These are phyloP conservation scores for Morpho deidamia DNA, from an alignment of 2,888 invertebrate species.

Conservation along the genomic window DNA sequence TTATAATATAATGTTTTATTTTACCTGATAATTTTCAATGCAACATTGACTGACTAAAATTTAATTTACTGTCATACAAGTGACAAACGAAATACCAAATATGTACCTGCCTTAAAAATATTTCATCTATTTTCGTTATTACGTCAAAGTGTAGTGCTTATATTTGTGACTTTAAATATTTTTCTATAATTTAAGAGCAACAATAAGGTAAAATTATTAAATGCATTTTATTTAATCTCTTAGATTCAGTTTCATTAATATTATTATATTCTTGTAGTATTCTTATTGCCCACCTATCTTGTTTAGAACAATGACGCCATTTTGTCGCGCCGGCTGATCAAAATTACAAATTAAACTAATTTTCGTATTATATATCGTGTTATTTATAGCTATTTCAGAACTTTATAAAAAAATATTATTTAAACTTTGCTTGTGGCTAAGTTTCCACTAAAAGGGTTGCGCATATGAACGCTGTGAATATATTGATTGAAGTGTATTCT, in stretches of 20 bases:
- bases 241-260: no score
- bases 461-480: constrained; percentile 20
- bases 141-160: constrained; percentile 69
- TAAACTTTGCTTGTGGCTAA: background rate
- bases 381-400: constrained; percentile 15
- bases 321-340: constrained; percentile 78
- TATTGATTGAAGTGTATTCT: constrained; percentile 28
- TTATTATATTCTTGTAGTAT: constrained; percentile 14
- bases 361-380: constrained; percentile 41
- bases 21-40: no score
- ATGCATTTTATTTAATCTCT: background rate
- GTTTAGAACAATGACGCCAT: constrained; percentile 74
- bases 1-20: no score
- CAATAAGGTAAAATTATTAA: constrained; percentile 44
- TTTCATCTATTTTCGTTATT: constrained; percentile 40
- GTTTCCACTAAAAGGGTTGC: constrained; percentile 1
- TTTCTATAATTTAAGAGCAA: constrained; percentile 48
- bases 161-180: constrained; percentile 55
- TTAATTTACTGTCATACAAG: no score
- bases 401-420: background rate
- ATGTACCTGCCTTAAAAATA: constrained; percentile 19
- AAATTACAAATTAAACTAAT: constrained; percentile 55
- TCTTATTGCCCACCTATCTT: constrained; percentile 41
- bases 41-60: no score
- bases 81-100: constrained; percentile 15